Base-by-base conservation (phyloP, 2,113 vertebrate species). In the Merops nubicus region DNA sequence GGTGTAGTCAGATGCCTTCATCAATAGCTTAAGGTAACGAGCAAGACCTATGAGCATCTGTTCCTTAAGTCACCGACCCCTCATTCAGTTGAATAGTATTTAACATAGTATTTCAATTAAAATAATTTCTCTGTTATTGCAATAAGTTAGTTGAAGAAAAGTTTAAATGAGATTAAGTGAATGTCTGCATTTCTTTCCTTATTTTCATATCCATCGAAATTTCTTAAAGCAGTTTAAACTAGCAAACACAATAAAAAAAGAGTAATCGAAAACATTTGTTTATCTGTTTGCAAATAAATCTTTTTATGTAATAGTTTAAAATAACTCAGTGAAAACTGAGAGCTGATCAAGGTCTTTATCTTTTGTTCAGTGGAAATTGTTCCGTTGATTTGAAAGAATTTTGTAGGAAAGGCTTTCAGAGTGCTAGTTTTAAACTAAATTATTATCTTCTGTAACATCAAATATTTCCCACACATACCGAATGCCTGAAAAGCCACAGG, bases 161-260 rank as follows among this genome's bases (percentile, higher is more conserved):
- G 7, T n/a, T 23, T 85, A 6, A 33, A 42, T 50, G 20, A 43
- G 14, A 21, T 23, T 57, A 25, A 86, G 78, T 40, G 4, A 84
- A 1, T 23, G 15, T 48, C n/a, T 50, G 31, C 2, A 59, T 70
- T 85, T 72, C 67, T 65, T 25, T 67, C 47, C 50, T 53, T 70
- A n/a, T 75, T 68, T 72, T 73, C 22, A 42, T 34, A 7, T 10
- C 5, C 14, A 25, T 19, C 64, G 16, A 42, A 67, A 77, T n/a
- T 22, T 59, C 9, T 80, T 68, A 13, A 48, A 8, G 23, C 31
- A 43, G 43, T 81, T 82, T 26, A 94, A 92, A 65, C 25, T 5
- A 74, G 15, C 3, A 15, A 5, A 15, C 0, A 8, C 6, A 25
- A 64, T 2, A 63, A 31, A 15, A 3, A 63, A 31, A 15, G 22